Evolutionary conservation across 1,140 invertebrate species (phyloP).

Genomic region (Drosophila repleta): DNA sequence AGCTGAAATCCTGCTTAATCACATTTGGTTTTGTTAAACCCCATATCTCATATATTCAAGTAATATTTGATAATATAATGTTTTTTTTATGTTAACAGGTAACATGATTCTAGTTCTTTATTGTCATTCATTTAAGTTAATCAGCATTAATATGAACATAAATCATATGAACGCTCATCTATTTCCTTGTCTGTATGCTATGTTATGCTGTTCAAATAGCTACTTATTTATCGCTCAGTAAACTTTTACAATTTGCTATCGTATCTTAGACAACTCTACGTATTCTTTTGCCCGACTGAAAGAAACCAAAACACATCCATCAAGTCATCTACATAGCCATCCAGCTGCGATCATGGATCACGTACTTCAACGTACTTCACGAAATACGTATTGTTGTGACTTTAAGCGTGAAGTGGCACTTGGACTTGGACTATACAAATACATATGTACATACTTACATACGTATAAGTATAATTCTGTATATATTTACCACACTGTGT

Average conservation of each 20-base stretch:
- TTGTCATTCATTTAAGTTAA: too few species aligned
- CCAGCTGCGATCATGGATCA: constrained; percentile 59
- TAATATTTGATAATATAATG: neutral
- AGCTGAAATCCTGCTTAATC: neutral
- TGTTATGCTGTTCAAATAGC: neutral
- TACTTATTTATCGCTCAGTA: neutral
- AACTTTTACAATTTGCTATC: constrained; percentile 3
- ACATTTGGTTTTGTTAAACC: neutral
- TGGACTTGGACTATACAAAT: constrained; percentile 40
- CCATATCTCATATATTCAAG: neutral
- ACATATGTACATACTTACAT: neutral
- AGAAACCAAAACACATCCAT: constrained; percentile 42
- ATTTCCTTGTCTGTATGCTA: neutral
- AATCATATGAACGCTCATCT: too few species aligned
- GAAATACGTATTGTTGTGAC: constrained; percentile 39
- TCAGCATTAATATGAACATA: too few species aligned
- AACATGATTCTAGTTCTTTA: neutral
- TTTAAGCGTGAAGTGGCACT: constrained; percentile 56
- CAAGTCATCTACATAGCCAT: constrained; percentile 32
- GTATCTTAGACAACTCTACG: neutral
- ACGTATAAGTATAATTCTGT: neutral
- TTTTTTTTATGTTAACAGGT: neutral
- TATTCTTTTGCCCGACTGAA: neutral
- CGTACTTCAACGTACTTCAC: constrained; percentile 37
- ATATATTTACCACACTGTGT: constrained; percentile 10